Percentiles rank a stretch among this genome's conserved stretches.
phyloP scores from a whole-genome alignment of 2,113 vertebrate species.

The Lanius collurio region DNA sequence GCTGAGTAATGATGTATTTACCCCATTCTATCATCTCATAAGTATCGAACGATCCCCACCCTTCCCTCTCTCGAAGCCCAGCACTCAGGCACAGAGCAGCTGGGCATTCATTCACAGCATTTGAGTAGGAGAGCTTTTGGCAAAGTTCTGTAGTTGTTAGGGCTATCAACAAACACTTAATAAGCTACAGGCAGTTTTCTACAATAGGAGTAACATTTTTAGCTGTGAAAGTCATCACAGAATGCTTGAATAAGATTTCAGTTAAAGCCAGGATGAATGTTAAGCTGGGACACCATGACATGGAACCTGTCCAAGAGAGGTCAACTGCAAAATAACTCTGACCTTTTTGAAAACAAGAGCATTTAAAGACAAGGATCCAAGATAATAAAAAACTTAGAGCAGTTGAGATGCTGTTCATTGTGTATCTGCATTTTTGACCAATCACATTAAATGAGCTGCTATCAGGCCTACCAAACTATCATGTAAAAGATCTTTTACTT shows the following conservation, averaged over 20 bases:
- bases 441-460: neutral
- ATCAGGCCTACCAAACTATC: neutral
- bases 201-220: neutral
- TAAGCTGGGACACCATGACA: neutral
- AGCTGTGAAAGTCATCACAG: neutral
- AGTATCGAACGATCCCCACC: neutral
- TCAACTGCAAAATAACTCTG: neutral
- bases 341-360: neutral
- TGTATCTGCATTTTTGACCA: neutral
- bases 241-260: neutral
- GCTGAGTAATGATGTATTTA: neutral
- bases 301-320: neutral
- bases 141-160: neutral
- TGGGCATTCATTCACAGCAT: neutral
- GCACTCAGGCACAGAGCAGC: neutral
- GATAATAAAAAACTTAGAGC: neutral
- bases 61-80: neutral
- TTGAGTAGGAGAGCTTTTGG: neutral
- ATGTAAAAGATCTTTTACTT: neutral
- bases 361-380: neutral
- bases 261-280: neutral
- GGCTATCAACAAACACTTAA: neutral
- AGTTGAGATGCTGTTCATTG: neutral
- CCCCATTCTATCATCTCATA: neutral
- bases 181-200: neutral